Base-by-base conservation (phyloP, 2,113 vertebrate species). In the Myocastor coypus region DNA sequence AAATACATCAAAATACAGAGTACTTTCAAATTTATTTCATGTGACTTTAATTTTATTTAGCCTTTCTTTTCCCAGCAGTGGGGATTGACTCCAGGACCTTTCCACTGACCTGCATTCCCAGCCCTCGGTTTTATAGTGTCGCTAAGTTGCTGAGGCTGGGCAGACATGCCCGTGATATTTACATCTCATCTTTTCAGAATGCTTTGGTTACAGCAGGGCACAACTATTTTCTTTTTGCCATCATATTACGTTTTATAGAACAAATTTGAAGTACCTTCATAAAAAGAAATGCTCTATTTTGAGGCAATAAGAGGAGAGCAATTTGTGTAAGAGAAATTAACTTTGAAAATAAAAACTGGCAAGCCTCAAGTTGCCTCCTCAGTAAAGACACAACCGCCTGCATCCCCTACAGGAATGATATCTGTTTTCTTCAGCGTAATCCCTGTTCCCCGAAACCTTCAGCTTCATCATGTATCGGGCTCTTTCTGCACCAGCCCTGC, bases 401-500 rank as follows among this genome's bases (percentile, higher is more conserved):
- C 37, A 98, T 97, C 87, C 97, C 96, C 85, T 98, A 96, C 63
- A 98, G 97, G 78, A 97, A 98, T 66, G 98, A 98, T 68, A 98
- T 97, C 86, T 98, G 98, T 93, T 96, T 98, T 78, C 97, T 98
- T 50, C 97, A 98, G 81, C 98, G 92, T 98, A 98, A 95, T 97
- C 97, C 24, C 92, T 98, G 28, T 98, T 97, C 83, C 98, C 98
- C 0, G 97, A 98, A 9, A 97, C 97, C 42, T 98, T 98, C 28
- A 98, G 98, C 73, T 98, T 98, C 94, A 94, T 98, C 95, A 98
- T 97, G 68, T 98, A 98, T 80, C 97, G 93, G 98, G 98, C 28
- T 98, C 98, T 71, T 97, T 98, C 97, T 97, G 97, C n/a, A 98
- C 97, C 98, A 97, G 0, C 97, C 98, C 16, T 98, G 98, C 94